Conservation (phyloP, 2,888 invertebrate species). For the Leptodirus hochenwartii region DNA sequence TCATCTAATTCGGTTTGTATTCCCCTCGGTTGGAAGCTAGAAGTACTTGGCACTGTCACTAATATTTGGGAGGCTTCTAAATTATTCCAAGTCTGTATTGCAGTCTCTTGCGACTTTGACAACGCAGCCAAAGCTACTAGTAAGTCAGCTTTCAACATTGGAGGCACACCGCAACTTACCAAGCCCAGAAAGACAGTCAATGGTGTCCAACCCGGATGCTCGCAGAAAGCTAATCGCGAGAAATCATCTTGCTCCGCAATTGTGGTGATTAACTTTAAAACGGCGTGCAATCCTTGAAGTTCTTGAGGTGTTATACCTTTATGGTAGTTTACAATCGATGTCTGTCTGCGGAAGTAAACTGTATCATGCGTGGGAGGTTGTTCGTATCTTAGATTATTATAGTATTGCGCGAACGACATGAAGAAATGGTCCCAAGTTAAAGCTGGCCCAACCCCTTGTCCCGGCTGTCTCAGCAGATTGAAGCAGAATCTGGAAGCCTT, state of each 20-base stretch:
- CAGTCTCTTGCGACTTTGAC: slow-evolving; percentile 57
- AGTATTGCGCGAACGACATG: slow-evolving; percentile 53
- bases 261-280: slow-evolving; percentile 55
- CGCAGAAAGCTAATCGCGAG: slow-evolving; percentile 64
- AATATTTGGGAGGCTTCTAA: slow-evolving; percentile 69
- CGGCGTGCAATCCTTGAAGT: slow-evolving; percentile 70
- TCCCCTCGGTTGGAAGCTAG: slow-evolving; percentile 43
- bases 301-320: slow-evolving; percentile 61
- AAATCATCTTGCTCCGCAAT: slow-evolving; percentile 67
- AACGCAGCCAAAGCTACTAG: slow-evolving; percentile 62
- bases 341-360: slow-evolving; percentile 35
- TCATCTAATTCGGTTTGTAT: slow-evolving; percentile 78
- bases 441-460: slow-evolving; percentile 30
- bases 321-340: slow-evolving; percentile 24
- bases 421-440: slow-evolving; percentile 80
- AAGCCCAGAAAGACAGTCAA: slow-evolving; percentile 63
- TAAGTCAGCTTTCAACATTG: slow-evolving; percentile 69
- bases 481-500: slow-evolving; percentile 65
- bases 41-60: slow-evolving; percentile 42
- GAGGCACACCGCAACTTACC: slow-evolving; percentile 71
- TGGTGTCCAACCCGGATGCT: slow-evolving; percentile 78
- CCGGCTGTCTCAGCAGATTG: slow-evolving; percentile 53
- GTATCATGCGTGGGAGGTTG: slow-evolving; percentile 44
- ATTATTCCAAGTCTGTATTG: slow-evolving; percentile 69
- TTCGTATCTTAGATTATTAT: slow-evolving; percentile 52